Conservation (phyloP, 2,113 vertebrate species). For the Corythaeola cristata region DNA sequence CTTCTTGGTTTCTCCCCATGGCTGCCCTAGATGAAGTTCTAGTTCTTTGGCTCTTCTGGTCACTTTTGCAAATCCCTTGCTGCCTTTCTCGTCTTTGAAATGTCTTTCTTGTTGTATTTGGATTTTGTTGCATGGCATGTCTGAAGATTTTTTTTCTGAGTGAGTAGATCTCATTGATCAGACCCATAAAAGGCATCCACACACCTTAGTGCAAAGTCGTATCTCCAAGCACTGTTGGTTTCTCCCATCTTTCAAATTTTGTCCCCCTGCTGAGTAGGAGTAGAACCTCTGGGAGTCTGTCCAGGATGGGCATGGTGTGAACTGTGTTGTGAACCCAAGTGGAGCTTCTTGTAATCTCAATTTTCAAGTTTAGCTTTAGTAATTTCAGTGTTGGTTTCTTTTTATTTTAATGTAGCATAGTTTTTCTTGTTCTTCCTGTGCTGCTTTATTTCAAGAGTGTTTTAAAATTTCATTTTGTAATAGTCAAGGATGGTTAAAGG, state of each 20-base stretch:
- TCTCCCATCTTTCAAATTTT: not conserved
- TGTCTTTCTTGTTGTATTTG: not conserved
- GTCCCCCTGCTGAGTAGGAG: not conserved
- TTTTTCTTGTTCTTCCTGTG: not conserved
- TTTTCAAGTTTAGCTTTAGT: not conserved
- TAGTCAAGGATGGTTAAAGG: not conserved
- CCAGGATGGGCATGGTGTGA: not conserved
- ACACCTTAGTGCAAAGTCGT: not conserved
- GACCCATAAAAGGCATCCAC: not conserved
- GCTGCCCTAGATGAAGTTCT: not conserved
- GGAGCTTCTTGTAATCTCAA: not conserved
- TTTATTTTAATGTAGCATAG: not conserved
- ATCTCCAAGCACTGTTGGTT: not conserved
- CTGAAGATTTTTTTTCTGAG: not conserved
- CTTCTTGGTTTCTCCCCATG: not conserved
- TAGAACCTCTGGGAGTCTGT: not conserved
- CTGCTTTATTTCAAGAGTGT: not conserved
- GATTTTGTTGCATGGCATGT: not conserved
- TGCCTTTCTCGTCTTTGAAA: not conserved
- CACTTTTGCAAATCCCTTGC: not conserved
- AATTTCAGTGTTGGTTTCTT: not conserved
- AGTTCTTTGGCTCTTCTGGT: not conserved
- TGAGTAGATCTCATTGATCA: not conserved
- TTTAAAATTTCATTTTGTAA: not conserved
- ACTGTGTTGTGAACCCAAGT: not conserved